Evolutionary conservation across 2,113 vertebrate species (phyloP).

Genomic region (Mesoclemmys tuberculata): DNA sequence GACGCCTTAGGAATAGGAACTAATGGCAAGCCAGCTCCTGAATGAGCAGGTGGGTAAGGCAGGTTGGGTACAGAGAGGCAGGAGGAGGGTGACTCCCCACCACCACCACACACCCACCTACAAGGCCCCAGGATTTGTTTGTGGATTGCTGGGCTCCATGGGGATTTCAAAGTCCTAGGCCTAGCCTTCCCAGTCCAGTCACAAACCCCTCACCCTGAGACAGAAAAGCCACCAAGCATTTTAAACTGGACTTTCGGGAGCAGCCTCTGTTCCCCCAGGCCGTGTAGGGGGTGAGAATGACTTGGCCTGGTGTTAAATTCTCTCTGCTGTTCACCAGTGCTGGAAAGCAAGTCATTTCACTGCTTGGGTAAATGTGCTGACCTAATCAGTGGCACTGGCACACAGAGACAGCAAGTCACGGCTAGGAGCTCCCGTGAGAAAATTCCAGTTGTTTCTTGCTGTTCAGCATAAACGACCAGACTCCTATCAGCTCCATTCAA

Average conservation of each 20-base stretch:
- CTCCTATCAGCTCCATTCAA: not conserved
- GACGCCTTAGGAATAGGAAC: not conserved
- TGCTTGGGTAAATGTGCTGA: not conserved
- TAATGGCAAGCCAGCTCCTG: not conserved
- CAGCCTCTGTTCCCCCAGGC: not conserved
- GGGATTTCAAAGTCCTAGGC: not conserved
- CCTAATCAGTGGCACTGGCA: not conserved
- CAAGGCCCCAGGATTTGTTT: not conserved
- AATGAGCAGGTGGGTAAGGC: not conserved
- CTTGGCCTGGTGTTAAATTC: not conserved
- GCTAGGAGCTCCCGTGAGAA: not conserved
- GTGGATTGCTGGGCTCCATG: not conserved
- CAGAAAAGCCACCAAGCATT: not conserved
- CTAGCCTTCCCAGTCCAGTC: not conserved
- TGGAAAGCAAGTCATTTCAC: not conserved
- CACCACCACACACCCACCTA: not conserved
- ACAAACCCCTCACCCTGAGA: not conserved
- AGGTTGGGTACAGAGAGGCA: not conserved
- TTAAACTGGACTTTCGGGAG: not conserved
- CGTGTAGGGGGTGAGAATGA: not conserved
- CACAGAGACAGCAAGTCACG: not conserved
- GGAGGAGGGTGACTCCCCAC: not conserved
- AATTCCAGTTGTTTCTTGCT: not conserved
- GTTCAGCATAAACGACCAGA: not conserved
- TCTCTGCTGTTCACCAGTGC: not conserved